Evolutionary conservation across 1,140 invertebrate genomes (phyloP), one percentile per base, ranked within the genome.

Genomic region (Macrobrachium nipponense): DNA sequence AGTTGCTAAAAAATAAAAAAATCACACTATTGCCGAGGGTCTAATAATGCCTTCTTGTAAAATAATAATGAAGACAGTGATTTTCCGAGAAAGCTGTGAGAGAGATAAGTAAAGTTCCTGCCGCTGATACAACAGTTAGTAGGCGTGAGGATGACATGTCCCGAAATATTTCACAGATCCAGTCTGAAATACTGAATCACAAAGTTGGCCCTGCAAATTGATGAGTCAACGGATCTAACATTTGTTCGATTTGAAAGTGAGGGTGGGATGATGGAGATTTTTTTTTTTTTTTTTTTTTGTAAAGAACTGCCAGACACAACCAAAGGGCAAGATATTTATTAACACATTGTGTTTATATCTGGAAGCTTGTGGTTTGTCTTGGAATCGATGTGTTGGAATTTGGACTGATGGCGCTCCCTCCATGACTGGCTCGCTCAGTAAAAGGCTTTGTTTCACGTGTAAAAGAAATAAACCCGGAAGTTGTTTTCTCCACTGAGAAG

Each of bases 11-110:
- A n/a, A n/a, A 76, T 58, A 76, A 44, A 76, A 76, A 36, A 76
- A 44, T 51, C 27, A 76, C 73, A 76, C 18, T 76, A 76, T 23
- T 23, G 73, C 36, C 7, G 44, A 51, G 51, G 5, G 27, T 43
- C 73, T 76, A 76, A 76, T 51, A 76, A 76, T 76, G 27, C 73
- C 73, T 76, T n/a, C n/a, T n/a, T n/a, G n/a, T n/a, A n/a, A n/a
- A n/a, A n/a, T n/a, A n/a, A n/a, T n/a, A n/a, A n/a, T n/a, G n/a
- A n/a, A n/a, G n/a, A n/a, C n/a, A n/a, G n/a, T n/a, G n/a, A n/a
- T n/a, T n/a, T n/a, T n/a, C n/a, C n/a, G n/a, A n/a, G n/a, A n/a
- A n/a, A n/a, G 44, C 73, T 76, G 27, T 36, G 27, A 36, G 27
- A 36, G 27, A 36, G 4, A 36, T 36, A 27, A 51, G 73, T 14